These are phyloP conservation scores for Branchinecta sandiegonensis DNA, from an alignment of 2,888 invertebrate genomes.

Conservation along the genomic window DNA sequence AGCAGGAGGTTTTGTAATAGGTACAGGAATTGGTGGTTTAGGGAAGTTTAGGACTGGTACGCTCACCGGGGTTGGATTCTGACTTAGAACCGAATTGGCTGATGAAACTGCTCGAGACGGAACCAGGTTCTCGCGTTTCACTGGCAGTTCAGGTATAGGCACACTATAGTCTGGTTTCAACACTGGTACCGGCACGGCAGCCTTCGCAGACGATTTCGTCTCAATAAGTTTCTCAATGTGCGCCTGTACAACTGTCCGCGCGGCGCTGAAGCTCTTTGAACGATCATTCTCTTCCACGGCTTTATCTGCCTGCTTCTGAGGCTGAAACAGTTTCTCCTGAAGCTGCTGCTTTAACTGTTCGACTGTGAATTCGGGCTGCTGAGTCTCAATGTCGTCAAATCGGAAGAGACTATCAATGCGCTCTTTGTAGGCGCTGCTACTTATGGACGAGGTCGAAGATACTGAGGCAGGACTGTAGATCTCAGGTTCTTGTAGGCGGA, in stretches of 20 bases:
- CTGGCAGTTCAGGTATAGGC: background rate
- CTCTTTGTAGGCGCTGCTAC: constrained; percentile 52
- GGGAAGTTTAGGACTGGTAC: background rate
- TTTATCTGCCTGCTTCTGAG: background rate
- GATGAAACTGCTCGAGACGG: too few species aligned
- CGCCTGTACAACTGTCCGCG: constrained; percentile 57
- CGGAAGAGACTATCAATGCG: constrained; percentile 68
- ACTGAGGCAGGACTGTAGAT: constrained; percentile 18
- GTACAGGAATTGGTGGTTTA: background rate
- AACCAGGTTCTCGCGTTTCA: background rate
- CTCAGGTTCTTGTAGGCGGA: constrained; percentile 20
- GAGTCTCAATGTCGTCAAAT: constrained; percentile 7
- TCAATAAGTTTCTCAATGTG: constrained; percentile 57
- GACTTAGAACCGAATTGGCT: background rate
- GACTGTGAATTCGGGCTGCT: constrained; percentile 9
- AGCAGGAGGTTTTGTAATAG: constrained; percentile 2
- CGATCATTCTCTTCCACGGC: constrained; percentile 10
- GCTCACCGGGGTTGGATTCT: background rate
- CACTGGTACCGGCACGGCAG: background rate
- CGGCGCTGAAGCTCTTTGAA: constrained; percentile 25
- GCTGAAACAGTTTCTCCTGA: background rate
- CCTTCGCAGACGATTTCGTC: background rate
- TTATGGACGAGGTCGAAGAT: constrained; percentile 20
- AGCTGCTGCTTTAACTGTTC: background rate
- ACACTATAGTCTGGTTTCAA: too few species aligned